phyloP scores from a whole-genome alignment of 92 coral and sea anemone genomes.

The Nematostella vectensis region DNA sequence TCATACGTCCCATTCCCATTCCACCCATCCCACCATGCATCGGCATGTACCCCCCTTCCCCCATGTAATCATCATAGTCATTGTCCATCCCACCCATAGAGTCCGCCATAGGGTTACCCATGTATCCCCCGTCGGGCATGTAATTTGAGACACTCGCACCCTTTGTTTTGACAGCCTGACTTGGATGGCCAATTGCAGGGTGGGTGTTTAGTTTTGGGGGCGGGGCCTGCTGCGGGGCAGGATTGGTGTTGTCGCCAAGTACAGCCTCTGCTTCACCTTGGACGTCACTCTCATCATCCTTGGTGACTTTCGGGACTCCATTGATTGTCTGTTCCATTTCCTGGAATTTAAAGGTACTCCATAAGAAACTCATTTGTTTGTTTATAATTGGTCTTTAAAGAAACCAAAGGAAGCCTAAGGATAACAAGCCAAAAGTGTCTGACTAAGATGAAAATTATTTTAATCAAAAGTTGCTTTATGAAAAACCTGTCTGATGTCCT shows the following conservation, averaged over 20 bases:
- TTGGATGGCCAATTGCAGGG: conserved; percentile 4
- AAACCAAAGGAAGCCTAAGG: too few relatives aligned
- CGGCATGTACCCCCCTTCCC: conserved; percentile 5
- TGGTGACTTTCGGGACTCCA: background rate
- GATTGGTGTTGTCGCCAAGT: too few relatives aligned
- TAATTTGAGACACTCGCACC: conserved; percentile 8
- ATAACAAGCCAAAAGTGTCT: too few relatives aligned
- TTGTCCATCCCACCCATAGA: conserved; percentile 4
- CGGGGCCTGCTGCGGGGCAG: too few relatives aligned
- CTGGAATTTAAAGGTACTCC: too few relatives aligned
- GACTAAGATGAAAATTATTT: too few relatives aligned
- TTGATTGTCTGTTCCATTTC: too few relatives aligned
- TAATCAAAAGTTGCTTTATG: too few relatives aligned
- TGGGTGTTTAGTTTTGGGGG: too few relatives aligned
- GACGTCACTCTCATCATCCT: background rate
- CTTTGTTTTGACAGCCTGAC: background rate
- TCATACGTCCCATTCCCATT: conserved; percentile 1
- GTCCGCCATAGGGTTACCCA: background rate
- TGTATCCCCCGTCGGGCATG: conserved; percentile 7
- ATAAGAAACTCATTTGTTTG: too few relatives aligned
- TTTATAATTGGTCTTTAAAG: too few relatives aligned
- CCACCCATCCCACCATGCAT: conserved; percentile 7
- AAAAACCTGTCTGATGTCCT: too few relatives aligned
- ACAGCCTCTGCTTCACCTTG: background rate
- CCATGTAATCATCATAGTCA: background rate